Base-by-base conservation (phyloP, 2,797 vertebrate species). In the Catamblyrhynchus diadema region DNA sequence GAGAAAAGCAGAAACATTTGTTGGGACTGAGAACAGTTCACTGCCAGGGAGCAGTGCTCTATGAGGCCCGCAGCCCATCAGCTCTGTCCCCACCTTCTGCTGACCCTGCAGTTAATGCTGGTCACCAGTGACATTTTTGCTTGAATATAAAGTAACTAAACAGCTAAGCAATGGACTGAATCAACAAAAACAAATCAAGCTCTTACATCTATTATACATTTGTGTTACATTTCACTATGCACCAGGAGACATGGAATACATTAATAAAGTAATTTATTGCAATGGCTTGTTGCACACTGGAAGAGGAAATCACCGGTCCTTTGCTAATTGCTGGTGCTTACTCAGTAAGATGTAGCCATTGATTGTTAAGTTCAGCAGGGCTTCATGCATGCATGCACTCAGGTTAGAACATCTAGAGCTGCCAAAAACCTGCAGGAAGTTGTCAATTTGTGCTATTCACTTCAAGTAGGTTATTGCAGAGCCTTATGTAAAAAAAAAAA, bases 161-260 rank as follows among this genome's bases (percentile, higher is more conserved):
- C 47, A 72, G 65, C 88, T 84, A 86, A 95, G 62, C 47, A 35
- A 42, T 78, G 54, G 83, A 62, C 25, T 59, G 80, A 90, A 71
- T 65, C 66, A 91, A 92, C 80, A 80, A 71, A 94, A 95, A 6
- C 30, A 82, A 93, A 81, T 90, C 44, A 88, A 88, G 15, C 57
- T 73, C 75, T 59, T n/a, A 89, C 60, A 73, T 60, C 54, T 83
- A 21, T 90, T 80, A 51, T 72, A 42, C 15, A 9, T 72, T 74
- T 14, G 5, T 73, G 78, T 80, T 75, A 72, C 60, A 75, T 88
- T 90, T 69, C 33, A 39, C 61, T n/a, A 10, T 33, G 3, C n/a
- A 32, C 13, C 32, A 70, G 44, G 74, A 86, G 57, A 64, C 9
- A 23, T 10, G 18, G 42, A 32, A 56, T 64, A 45, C n/a, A 33